Evolutionary conservation across 2,888 invertebrate genomes (phyloP).

Genomic region (Drosophila pullipes): DNA sequence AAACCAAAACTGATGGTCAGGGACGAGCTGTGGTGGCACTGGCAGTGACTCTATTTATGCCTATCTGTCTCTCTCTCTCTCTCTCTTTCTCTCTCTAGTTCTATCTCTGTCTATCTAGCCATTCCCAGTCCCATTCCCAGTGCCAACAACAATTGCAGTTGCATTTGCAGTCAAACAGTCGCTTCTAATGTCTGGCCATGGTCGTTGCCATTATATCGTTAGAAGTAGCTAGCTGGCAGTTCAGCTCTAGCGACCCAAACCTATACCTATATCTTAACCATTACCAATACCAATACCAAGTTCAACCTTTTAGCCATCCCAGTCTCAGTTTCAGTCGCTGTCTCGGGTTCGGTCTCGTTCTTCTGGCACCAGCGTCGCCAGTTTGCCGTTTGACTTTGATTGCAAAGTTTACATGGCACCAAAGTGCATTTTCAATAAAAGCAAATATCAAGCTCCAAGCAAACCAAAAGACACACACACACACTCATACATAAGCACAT

Average conservation of each 20-base stretch:
- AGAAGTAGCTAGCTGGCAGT: slow-evolving; percentile 53
- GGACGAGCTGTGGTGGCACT: slow-evolving; percentile 20
- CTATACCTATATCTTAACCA: slow-evolving; percentile 26
- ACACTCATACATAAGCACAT: slow-evolving; percentile 16
- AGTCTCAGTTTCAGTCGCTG: slow-evolving; percentile 9
- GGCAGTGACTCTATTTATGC: slow-evolving; percentile 68
- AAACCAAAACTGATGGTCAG: slow-evolving; percentile 35
- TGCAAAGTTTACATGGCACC: slow-evolving; percentile 83
- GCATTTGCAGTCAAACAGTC: slow-evolving; percentile 47
- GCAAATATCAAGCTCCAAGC: slow-evolving; percentile 75
- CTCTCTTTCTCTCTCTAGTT: not conserved
- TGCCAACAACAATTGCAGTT: slow-evolving; percentile 33
- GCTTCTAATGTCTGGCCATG: slow-evolving; percentile 75
- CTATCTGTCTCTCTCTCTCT: slow-evolving; percentile 18
- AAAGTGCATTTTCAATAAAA: slow-evolving; percentile 83
- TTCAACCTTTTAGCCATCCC: slow-evolving; percentile 40
- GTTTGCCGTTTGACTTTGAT: slow-evolving; percentile 77
- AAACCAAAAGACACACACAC: slow-evolving; percentile 39
- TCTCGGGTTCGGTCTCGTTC: slow-evolving; percentile 34
- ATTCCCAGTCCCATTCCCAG: slow-evolving; percentile 5
- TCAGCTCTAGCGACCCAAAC: slow-evolving; percentile 2
- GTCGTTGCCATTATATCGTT: slow-evolving; percentile 80
- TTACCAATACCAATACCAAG: slow-evolving; percentile 16
- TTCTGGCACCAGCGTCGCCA: slow-evolving; percentile 56
- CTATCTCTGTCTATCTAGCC: not conserved